Base-by-base conservation (phyloP, 2,797 vertebrate species). In the Gymnopithys bicolor region DNA sequence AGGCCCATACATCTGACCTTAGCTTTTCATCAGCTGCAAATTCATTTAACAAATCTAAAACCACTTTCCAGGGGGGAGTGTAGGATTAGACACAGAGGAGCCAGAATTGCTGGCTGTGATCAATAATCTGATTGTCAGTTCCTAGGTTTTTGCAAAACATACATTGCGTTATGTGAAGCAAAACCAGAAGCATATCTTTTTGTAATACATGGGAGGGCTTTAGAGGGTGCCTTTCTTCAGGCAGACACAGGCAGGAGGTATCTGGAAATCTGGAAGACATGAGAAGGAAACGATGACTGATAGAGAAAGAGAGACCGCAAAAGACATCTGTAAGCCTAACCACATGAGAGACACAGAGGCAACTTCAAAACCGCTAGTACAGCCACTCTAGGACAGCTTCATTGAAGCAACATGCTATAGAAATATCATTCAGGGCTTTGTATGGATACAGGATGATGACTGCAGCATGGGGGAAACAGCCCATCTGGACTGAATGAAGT, bases 311-410 rank as follows among this genome's bases (percentile, higher is more conserved):
- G 64, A 90, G 89, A 91, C 94, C 93, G 71, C 92, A 94, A 91
- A 93, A 92, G 89, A 90, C 89, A 93, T 95, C 93, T 96, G 81
- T 94, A 90, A 90, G 81, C 68, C 68, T 92, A 95, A 97, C 96
- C 96, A 96, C 95, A 96, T 91, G 81, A 96, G 53, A 97, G 91
- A 94, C 87, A 71, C 71, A 87, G 85, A 96, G 96, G 96, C 95
- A 96, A 89, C 95, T 96, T 96, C 91, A 96, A 97, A 97, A 95
- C 96, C 84, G 0, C 94, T 66, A 76, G 91, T 90, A 76, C 92
- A 94, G 92, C 94, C 90, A 83, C 60, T 96, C 95, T 85, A 93
- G 94, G 77, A 84, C 91, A 94, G 71, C 83, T 87, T 96, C 96
- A 96, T 89, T 96, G 93, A 96, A 94, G 88, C 91, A 96, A 68